Percentiles rank a stretch among this genome's conserved stretches.
Conservation (phyloP, 2,888 invertebrate species). For the Drosophila diplacantha region DNA sequence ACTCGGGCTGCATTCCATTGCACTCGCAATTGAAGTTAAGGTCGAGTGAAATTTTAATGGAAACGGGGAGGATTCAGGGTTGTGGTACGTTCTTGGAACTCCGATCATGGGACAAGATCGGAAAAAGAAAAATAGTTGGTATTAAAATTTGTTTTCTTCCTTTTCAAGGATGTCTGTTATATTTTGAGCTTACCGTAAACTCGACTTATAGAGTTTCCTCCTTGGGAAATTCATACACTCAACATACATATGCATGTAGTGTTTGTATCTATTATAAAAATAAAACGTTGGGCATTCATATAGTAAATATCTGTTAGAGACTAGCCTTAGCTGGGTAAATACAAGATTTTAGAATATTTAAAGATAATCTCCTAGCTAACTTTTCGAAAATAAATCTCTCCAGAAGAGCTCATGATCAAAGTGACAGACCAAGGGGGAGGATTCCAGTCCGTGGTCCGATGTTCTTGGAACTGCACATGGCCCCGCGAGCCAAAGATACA, state of each 20-base stretch:
- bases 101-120: background rate
- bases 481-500: conserved; percentile 18
- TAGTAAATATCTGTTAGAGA: background rate
- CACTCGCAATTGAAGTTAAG: conserved; percentile 48
- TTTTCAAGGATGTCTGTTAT: too few species aligned
- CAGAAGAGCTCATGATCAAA: background rate
- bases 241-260: background rate
- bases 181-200: background rate
- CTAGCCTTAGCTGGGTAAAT: background rate
- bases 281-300: background rate
- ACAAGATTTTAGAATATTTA: background rate
- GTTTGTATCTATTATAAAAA: background rate
- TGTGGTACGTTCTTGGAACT: background rate
- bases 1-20: conserved; percentile 69
- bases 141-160: background rate
- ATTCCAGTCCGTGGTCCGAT: conserved; percentile 43
- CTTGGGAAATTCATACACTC: too few species aligned
- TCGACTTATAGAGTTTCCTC: background rate
- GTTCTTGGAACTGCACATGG: conserved; percentile 59
- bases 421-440: conserved; percentile 53
- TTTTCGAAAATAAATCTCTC: background rate
- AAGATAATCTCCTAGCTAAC: background rate
- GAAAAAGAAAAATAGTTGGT: background rate
- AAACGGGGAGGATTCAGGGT: conserved; percentile 5
- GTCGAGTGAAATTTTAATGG: background rate